Conservation (phyloP, 2,797 vertebrate species). For the Podargus strigoides region DNA sequence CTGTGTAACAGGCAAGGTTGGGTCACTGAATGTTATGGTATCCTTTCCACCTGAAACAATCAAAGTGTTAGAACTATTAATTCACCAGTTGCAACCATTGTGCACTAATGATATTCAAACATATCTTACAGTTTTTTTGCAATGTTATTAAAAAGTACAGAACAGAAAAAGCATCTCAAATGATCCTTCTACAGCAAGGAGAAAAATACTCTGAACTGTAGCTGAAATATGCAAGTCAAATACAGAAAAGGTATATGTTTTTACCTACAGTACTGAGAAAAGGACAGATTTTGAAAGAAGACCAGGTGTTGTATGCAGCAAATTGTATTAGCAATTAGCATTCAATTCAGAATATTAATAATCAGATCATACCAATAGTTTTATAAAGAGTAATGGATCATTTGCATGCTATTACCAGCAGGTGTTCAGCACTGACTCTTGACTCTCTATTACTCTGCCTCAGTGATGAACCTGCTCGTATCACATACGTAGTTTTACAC, state of each 20-base stretch:
- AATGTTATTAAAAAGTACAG: background rate
- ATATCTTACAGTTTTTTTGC: background rate
- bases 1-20: conserved; percentile 71
- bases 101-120: background rate
- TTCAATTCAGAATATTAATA: conserved; percentile 14
- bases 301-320: background rate
- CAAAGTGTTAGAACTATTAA: background rate
- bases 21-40: conserved; percentile 73
- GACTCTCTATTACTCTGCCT: background rate
- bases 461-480: background rate
- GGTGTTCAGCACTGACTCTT: background rate
- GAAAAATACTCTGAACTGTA: background rate
- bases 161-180: conserved; percentile 24
- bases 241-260: background rate
- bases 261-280: background rate
- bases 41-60: conserved; percentile 82
- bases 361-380: background rate
- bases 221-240: background rate
- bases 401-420: background rate
- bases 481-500: background rate
- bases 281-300: background rate
- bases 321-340: background rate
- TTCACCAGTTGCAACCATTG: background rate
- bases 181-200: background rate
- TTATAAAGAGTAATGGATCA: conserved; percentile 7